Percentiles rank a stretch among this genome's conserved stretches.
These are phyloP conservation scores for Rhinoptilus africanus DNA, from an alignment of 2,113 vertebrate genomes.

Conservation along the genomic window DNA sequence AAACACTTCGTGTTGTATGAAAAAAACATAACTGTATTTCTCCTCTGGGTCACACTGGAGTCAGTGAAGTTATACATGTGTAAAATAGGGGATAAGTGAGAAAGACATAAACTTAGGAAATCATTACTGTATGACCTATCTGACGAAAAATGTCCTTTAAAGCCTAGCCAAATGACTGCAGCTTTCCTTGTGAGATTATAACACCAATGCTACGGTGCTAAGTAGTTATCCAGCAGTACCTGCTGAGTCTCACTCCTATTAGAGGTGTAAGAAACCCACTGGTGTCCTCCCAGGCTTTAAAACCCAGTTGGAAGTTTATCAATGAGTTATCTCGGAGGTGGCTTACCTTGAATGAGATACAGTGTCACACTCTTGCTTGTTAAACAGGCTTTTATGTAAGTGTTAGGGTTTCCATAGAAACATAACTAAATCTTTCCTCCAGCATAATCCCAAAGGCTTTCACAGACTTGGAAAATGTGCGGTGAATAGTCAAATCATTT, in stretches of 20 bases:
- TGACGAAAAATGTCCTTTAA: neutral
- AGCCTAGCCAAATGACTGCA: neutral
- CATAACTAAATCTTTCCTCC: constrained; percentile 70
- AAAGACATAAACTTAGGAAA: neutral
- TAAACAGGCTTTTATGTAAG: constrained; percentile 66
- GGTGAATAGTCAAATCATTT: constrained; percentile 62
- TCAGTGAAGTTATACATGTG: neutral
- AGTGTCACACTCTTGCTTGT: constrained; percentile 58
- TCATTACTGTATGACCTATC: neutral
- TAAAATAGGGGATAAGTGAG: neutral
- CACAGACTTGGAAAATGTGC: constrained; percentile 49
- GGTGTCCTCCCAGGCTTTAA: constrained; percentile 11
- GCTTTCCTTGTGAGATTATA: neutral
- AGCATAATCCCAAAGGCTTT: constrained; percentile 63
- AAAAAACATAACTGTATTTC: neutral
- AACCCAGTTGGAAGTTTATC: constrained; percentile 51
- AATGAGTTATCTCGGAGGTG: constrained; percentile 45
- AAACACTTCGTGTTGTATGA: neutral
- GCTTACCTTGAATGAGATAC: constrained; percentile 65
- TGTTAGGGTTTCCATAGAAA: constrained; percentile 76
- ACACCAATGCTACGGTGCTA: neutral
- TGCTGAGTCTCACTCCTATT: constrained; percentile 4
- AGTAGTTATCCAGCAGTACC: constrained; percentile 1
- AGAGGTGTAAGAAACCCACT: constrained; percentile 14
- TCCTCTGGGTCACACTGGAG: neutral